A percentile compares a stretch with the other conserved stretches of the same genome.
Evolutionary conservation across 2,888 invertebrate species (phyloP).

Genomic region (Willowsia nigromaculata): DNA sequence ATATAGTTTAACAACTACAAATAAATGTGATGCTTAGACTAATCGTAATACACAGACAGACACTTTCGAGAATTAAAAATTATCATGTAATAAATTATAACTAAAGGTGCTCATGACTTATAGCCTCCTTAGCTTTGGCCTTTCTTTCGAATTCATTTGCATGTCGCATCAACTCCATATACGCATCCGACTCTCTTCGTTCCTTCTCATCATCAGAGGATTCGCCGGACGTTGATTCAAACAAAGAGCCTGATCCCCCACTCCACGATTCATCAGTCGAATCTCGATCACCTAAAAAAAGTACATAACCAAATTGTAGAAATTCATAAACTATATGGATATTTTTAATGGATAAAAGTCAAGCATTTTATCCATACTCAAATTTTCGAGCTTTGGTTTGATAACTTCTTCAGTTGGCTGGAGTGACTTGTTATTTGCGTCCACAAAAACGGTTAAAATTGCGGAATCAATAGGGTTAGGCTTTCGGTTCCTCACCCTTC

Average conservation of each 20-base stretch:
- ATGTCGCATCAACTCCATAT: slow-evolving; percentile 2
- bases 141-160: background rate
- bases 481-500: background rate
- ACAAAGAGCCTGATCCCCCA: background rate
- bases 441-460: background rate
- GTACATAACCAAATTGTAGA: background rate
- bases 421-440: background rate
- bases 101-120: no score
- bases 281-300: slow-evolving; percentile 30
- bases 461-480: background rate
- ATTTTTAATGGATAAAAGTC: background rate
- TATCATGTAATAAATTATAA: no score
- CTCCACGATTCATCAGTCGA: slow-evolving; percentile 53
- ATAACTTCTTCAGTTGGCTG: background rate
- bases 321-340: no score
- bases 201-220: background rate
- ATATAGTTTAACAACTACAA: no score
- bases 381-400: background rate
- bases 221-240: background rate
- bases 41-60: no score
- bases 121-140: no score
- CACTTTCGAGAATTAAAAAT: no score
- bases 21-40: no score
- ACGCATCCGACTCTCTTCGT: background rate
- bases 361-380: slow-evolving; percentile 29